Conservation (phyloP, 2,797 vertebrate genomes). For the Cuculus canorus region DNA sequence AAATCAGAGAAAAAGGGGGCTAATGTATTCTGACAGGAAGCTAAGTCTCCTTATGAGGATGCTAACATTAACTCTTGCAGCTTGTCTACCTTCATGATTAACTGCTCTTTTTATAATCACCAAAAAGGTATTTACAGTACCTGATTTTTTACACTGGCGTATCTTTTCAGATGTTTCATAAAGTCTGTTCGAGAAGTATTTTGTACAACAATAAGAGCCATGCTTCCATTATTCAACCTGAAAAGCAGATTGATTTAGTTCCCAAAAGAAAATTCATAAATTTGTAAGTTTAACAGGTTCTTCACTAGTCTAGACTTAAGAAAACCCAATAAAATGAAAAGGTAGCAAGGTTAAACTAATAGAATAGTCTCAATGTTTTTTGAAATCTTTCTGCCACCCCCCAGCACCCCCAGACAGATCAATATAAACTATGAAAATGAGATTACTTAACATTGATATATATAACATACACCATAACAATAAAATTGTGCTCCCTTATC, state of each 20-base stretch:
- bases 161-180: conserved; percentile 94
- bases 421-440: neutral
- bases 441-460: neutral
- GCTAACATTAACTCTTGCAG: conserved; percentile 49
- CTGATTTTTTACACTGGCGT: conserved; percentile 85
- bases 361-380: neutral
- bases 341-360: neutral
- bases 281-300: neutral
- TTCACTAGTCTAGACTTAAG: neutral
- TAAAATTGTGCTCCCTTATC: neutral
- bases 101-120: conserved; percentile 30
- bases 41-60: conserved; percentile 70
- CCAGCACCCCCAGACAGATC: neutral
- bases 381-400: neutral
- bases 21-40: conserved; percentile 74
- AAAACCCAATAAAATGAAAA: neutral
- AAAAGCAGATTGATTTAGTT: conserved; percentile 50
- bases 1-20: conserved; percentile 68
- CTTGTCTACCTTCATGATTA: conserved; percentile 9
- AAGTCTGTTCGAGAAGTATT: conserved; percentile 92
- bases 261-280: neutral
- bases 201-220: conserved; percentile 85
- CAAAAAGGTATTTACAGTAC: conserved; percentile 70
- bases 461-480: neutral
- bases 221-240: conserved; percentile 91